Conservation (phyloP, 2,797 vertebrate genomes). For the Acrocephalus scirpaceus region DNA sequence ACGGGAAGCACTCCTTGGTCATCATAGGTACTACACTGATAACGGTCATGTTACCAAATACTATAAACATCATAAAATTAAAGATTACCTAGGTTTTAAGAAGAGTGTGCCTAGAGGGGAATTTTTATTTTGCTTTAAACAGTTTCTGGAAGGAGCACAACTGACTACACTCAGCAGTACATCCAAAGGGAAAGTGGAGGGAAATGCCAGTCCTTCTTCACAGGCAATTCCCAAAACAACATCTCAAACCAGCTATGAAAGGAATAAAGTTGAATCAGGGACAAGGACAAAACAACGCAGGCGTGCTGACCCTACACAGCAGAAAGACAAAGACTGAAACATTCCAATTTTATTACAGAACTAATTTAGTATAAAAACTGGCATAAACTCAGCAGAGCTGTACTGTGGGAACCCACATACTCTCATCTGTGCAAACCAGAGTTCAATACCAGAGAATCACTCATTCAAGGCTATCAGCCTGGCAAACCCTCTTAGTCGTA, state of each 20-base stretch:
- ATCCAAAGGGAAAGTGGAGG: neutral
- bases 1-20: neutral
- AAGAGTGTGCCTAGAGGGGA: neutral
- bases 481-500: neutral
- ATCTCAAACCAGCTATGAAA: neutral
- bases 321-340: conserved; percentile 24
- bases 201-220: neutral
- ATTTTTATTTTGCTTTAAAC: neutral
- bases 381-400: neutral
- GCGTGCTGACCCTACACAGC: neutral
- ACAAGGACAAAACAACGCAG: neutral
- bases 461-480: neutral
- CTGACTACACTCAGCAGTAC: neutral
- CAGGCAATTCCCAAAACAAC: neutral
- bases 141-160: neutral
- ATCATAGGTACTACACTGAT: neutral
- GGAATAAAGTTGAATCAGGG: neutral
- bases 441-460: neutral
- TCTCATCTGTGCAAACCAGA: neutral
- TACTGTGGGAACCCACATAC: neutral
- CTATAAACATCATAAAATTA: neutral
- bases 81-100: neutral
- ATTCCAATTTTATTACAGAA: conserved; percentile 28
- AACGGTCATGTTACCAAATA: neutral
- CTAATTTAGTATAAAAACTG: conserved; percentile 4